phyloP scores from a whole-genome alignment of 2,888 invertebrate genomes.

The Emesis russula region DNA sequence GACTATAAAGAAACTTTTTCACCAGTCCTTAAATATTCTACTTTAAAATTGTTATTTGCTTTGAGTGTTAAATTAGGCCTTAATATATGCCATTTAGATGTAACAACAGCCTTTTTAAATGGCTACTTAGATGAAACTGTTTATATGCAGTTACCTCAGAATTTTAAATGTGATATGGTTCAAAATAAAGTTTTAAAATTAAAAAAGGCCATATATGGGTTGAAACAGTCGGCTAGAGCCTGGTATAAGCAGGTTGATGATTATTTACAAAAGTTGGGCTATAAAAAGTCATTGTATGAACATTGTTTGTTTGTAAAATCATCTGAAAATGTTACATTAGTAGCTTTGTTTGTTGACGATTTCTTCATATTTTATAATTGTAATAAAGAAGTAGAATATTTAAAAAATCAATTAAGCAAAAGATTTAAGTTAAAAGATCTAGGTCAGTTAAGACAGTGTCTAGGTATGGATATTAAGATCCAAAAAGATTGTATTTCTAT shows the following conservation, averaged over 20 bases:
- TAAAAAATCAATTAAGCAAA: constrained; percentile 14
- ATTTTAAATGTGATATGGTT: constrained; percentile 45
- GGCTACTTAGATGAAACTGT: constrained; percentile 70
- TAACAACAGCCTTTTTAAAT: constrained; percentile 76
- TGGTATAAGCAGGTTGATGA: constrained; percentile 56
- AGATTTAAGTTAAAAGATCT: constrained; percentile 61
- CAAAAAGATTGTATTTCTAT: too few relatives aligned
- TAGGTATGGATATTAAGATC: constrained; percentile 57
- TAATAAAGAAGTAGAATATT: constrained; percentile 42
- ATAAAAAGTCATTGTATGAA: constrained; percentile 56
- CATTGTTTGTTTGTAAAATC: constrained; percentile 68
- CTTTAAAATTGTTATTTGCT: constrained; percentile 65
- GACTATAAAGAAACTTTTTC: constrained; percentile 74
- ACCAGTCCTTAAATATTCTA: constrained; percentile 75
- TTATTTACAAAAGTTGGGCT: constrained; percentile 48
- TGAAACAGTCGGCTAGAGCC: constrained; percentile 72
- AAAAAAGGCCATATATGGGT: constrained; percentile 76
- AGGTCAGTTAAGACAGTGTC: constrained; percentile 68
- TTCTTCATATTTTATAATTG: constrained; percentile 74
- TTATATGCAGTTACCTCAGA: constrained; percentile 71
- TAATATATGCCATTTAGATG: constrained; percentile 72
- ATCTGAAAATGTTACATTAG: constrained; percentile 50
- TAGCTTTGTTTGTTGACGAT: constrained; percentile 86
- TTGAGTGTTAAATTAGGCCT: constrained; percentile 66
- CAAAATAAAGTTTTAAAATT: constrained; percentile 78